A percentile compares a stretch with the other conserved stretches of the same genome.
Conservation (phyloP, 1,140 invertebrate genomes). For the Pseudomyrmex pallidus region DNA sequence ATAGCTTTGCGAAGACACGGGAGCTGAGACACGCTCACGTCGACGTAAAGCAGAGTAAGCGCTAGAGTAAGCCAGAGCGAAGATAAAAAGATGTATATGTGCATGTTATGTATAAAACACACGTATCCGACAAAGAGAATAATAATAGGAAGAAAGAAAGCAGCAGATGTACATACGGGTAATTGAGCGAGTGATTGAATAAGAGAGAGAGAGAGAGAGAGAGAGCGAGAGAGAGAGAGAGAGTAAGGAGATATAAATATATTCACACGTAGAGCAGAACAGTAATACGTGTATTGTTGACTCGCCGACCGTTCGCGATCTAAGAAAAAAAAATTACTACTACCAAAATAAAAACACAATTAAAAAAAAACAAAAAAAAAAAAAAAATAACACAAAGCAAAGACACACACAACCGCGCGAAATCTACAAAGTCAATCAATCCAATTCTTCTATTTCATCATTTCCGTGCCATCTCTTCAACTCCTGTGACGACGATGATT, state of each 20-base stretch:
- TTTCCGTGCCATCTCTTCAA: slow-evolving; percentile 80
- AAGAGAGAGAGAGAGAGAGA: slow-evolving; percentile 17
- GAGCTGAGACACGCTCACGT: slow-evolving; percentile 26
- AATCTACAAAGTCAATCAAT: slow-evolving; percentile 78
- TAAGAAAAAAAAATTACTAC: slow-evolving; percentile 50
- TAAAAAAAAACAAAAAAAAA: not conserved
- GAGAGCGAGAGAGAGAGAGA: not conserved
- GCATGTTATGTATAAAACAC: not conserved
- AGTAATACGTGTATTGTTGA: slow-evolving; percentile 52
- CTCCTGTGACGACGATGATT: slow-evolving; percentile 56
- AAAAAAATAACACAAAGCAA: slow-evolving; percentile 49
- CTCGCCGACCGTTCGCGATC: slow-evolving; percentile 19
- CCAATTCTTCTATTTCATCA: slow-evolving; percentile 85
- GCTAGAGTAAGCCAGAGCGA: slow-evolving; percentile 45
- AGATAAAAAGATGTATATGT: slow-evolving; percentile 41
- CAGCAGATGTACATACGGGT: slow-evolving; percentile 16
- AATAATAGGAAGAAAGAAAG: slow-evolving; percentile 39
- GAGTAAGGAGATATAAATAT: not conserved
- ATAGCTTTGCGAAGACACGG: slow-evolving; percentile 31
- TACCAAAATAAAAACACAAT: slow-evolving; percentile 58
- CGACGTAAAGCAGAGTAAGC: slow-evolving; percentile 48
- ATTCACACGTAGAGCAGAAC: slow-evolving; percentile 42
- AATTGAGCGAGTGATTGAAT: slow-evolving; percentile 35
- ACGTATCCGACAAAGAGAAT: not conserved
- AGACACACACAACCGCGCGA: slow-evolving; percentile 68